These are phyloP conservation scores for Coenonympha arcania DNA, from an alignment of 2,888 invertebrate species.

Conservation along the genomic window DNA sequence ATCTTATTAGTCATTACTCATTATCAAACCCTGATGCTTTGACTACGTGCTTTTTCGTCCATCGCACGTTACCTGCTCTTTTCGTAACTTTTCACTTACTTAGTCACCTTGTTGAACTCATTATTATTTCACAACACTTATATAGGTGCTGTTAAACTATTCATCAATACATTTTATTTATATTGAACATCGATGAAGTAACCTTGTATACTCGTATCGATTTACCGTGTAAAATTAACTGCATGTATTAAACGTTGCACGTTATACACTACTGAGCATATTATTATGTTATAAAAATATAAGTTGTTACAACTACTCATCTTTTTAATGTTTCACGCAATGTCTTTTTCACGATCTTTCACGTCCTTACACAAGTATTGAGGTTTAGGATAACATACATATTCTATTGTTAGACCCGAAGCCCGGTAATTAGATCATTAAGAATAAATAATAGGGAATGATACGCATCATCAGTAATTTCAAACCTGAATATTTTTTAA, in stretches of 20 bases:
- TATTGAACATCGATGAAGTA: neutral
- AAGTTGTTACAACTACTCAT: neutral
- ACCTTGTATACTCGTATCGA: slow-evolving; percentile 18
- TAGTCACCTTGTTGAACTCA: neutral
- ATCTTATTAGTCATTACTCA: slow-evolving; percentile 44
- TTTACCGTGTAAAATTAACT: slow-evolving; percentile 14
- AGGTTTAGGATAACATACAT: no score
- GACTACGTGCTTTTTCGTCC: slow-evolving; percentile 39
- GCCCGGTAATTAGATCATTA: no score
- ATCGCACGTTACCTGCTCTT: slow-evolving; percentile 30
- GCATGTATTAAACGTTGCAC: slow-evolving; percentile 9
- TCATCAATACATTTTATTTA: slow-evolving; percentile 3
- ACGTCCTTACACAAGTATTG: no score
- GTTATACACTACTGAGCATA: neutral
- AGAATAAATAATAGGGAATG: no score
- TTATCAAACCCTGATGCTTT: slow-evolving; percentile 35
- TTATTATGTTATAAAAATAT: neutral
- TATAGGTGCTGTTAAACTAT: neutral
- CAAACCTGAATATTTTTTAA: no score
- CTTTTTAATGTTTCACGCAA: no score
- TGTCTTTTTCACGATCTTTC: no score
- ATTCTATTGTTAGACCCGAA: no score
- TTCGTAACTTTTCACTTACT: slow-evolving; percentile 2
- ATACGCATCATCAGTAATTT: no score
- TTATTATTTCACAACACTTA: neutral